Evolutionary conservation across 2,888 invertebrate species (phyloP).

Genomic region (Conomelus anceps): DNA sequence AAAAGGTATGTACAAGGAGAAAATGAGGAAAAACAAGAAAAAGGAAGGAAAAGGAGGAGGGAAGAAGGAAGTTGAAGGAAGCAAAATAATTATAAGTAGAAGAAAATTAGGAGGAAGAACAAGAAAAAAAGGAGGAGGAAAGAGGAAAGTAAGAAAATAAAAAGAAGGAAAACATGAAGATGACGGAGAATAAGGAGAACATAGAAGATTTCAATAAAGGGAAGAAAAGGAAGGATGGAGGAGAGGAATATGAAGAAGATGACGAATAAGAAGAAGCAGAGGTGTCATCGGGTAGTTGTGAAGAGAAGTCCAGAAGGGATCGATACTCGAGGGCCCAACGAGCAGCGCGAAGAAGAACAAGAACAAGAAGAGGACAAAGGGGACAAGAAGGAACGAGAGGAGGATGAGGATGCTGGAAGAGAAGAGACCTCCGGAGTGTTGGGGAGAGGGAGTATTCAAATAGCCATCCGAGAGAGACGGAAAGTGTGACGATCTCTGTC

Average conservation of each 20-base stretch:
- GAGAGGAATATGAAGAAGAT: background rate
- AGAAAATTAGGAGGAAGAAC: background rate
- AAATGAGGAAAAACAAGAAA: background rate
- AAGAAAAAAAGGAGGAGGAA: background rate
- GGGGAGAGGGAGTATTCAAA: conserved; percentile 3
- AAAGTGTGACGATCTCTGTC: background rate
- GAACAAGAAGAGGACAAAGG: background rate
- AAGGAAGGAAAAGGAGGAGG: background rate
- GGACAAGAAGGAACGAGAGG: background rate
- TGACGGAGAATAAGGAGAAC: background rate
- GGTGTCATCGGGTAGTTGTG: background rate
- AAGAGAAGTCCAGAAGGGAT: background rate
- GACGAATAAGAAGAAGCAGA: background rate
- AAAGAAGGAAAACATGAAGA: background rate
- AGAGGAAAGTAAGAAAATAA: background rate
- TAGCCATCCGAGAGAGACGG: background rate
- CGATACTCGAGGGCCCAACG: background rate
- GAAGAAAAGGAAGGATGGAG: background rate
- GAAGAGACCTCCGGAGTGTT: background rate
- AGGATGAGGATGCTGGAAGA: background rate
- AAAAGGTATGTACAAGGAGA: background rate
- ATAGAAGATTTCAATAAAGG: no score
- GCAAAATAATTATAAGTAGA: background rate
- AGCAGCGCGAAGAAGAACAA: background rate
- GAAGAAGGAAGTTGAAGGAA: background rate